A percentile compares a stretch with the other conserved stretches of the same genome.
phyloP scores from a whole-genome alignment of 2,888 invertebrate species.

The Ormyrus pomaceus region DNA sequence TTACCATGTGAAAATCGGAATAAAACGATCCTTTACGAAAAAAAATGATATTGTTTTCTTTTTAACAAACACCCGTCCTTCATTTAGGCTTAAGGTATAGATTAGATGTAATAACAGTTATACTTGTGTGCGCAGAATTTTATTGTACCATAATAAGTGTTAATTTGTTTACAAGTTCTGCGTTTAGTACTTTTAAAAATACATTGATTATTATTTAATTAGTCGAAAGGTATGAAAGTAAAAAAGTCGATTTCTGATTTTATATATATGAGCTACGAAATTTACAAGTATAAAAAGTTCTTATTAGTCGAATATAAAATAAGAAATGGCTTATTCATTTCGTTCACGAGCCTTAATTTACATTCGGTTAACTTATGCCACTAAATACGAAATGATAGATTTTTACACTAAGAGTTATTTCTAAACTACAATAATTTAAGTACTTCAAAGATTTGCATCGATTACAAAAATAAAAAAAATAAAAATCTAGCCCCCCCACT shows the following conservation, averaged over 20 bases:
- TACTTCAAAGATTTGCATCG: too few species aligned
- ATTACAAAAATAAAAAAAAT: too few species aligned
- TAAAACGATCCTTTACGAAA: constrained; percentile 54
- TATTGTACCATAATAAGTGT: not conserved
- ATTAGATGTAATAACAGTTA: too few species aligned
- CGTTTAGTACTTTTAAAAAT: not conserved
- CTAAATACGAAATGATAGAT: not conserved
- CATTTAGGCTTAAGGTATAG: too few species aligned
- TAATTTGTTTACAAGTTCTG: constrained; percentile 5
- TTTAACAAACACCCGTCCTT: not conserved
- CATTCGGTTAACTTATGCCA: constrained; percentile 37
- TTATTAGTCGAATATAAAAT: constrained; percentile 36
- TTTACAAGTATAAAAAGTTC: constrained; percentile 56
- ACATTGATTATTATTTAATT: not conserved
- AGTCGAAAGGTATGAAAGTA: constrained; percentile 6
- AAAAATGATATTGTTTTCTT: constrained; percentile 8
- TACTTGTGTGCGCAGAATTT: not conserved
- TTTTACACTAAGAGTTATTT: constrained; percentile 8
- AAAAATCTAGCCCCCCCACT: too few species aligned
- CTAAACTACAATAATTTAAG: too few species aligned
- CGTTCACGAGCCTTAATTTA: constrained; percentile 70
- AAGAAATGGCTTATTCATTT: constrained; percentile 64
- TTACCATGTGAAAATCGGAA: constrained; percentile 59
- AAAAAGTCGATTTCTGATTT: constrained; percentile 29
- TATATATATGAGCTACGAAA: constrained; percentile 49